Conservation (phyloP, 2,113 vertebrate genomes). For the Thryonomys swinderianus region DNA sequence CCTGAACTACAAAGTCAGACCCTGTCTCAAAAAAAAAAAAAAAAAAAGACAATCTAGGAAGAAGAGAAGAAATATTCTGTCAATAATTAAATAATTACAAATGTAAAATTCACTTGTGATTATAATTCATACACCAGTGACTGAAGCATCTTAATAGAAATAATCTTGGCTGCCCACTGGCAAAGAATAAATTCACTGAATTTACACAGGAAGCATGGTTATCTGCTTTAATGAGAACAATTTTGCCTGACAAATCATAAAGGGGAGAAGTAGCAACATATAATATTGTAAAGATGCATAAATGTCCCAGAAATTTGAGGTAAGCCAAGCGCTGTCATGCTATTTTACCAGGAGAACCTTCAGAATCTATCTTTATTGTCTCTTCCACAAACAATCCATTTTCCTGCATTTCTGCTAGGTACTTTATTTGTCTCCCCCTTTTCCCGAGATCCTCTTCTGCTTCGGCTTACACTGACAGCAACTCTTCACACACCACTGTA, state of each 20-base stretch:
- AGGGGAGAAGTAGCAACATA: neutral
- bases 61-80: neutral
- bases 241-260: neutral
- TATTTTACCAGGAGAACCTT: neutral
- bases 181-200: neutral
- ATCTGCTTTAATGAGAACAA: neutral
- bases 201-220: neutral
- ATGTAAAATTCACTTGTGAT: neutral
- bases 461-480: neutral
- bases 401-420: neutral
- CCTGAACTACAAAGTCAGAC: too few relatives aligned
- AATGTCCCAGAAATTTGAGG: neutral
- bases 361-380: neutral
- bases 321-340: neutral
- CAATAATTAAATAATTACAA: neutral
- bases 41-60: slow-evolving; percentile 8
- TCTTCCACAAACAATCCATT: neutral
- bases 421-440: neutral
- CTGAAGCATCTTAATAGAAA: neutral
- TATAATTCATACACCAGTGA: neutral
- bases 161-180: neutral
- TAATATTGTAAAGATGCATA: neutral
- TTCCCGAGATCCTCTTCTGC: neutral
- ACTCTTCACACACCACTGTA: neutral
- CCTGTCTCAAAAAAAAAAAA: too few relatives aligned